Evolutionary conservation across 2,113 vertebrate genomes (phyloP), one percentile per base, ranked within the genome.

Genomic region (Gambusia holbrooki): DNA sequence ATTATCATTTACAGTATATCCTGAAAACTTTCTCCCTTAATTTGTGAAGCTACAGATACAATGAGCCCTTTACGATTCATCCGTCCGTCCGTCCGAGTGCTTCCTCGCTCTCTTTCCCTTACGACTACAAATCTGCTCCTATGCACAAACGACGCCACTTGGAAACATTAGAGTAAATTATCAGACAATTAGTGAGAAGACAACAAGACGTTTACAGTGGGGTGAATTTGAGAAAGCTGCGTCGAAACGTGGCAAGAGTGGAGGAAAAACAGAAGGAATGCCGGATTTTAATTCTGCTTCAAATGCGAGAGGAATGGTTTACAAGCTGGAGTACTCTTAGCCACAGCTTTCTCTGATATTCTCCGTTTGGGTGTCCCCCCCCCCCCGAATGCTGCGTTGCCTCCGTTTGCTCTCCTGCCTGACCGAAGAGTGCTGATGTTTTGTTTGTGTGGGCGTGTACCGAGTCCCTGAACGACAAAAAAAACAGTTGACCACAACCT

Each of bases 261-360:
- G 51, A 64, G 79, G 65, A 81, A 80, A 88, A 83, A 85, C 58
- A 33, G 14, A 28, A 45, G 69, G 71, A 86, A 90, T 79, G 78
- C 67, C 84, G 72, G 77, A 45, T 54, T 69, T 68, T 10, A 54
- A 54, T 9, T 58, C 51, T 58, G 51, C 51, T n/a, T 69, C 48
- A 27, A 74, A 87, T 80, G 62, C 29, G 85, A 84, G 77, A 91
- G 73, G 79, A 17, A 84, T 74, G 82, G 71, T 90, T 87, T 90
- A 90, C 77, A 91, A 86, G 83, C 74, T 88, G 87, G 78, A 87
- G 81, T 77, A 61, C 66, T 81, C 32, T 64, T 32, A 82, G 75
- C 87, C 77, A 86, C 87, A 90, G 86, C 85, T 89, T 89, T 81
- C 83, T 88, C 77, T 13, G 22, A 89, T 84, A 88, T 87, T 88